Evolutionary conservation across 2,797 vertebrate genomes (phyloP).

Genomic region (Leuciscus waleckii): DNA sequence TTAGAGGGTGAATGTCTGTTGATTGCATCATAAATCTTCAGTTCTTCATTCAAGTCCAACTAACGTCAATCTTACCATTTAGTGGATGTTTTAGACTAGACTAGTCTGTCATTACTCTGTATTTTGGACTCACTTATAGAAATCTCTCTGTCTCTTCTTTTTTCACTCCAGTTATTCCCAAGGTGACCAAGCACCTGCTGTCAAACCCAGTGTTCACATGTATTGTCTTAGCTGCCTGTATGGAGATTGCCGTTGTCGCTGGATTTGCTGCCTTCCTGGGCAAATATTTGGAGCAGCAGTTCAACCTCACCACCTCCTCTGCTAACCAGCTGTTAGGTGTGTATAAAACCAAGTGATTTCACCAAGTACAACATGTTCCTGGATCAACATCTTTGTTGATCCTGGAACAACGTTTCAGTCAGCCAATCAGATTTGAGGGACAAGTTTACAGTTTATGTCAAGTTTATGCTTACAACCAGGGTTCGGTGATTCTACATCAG

Average conservation of each 20-base stretch:
- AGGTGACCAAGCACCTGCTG: constrained; percentile 94
- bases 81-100: not conserved
- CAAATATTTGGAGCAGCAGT: constrained; percentile 98
- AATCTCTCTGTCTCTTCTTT: not conserved
- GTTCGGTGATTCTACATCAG: not conserved
- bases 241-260: constrained; percentile 97
- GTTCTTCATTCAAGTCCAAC: constrained; percentile 11
- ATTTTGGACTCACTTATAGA: constrained; percentile 2
- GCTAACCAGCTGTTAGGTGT: constrained; percentile 96
- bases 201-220: constrained; percentile 99
- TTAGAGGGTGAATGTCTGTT: constrained; percentile 14
- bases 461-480: not conserved
- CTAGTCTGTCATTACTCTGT: not conserved
- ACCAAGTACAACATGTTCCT: not conserved
- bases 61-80: constrained; percentile 15
- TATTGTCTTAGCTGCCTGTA: constrained; percentile 94
- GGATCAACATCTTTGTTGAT: not conserved
- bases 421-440: not conserved
- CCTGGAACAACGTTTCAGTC: not conserved
- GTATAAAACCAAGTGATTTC: constrained; percentile 59
- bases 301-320: constrained; percentile 96
- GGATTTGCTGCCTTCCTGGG: constrained; percentile 96
- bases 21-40: constrained; percentile 10
- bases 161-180: constrained; percentile 90
- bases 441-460: not conserved